Conservation (phyloP, 2,797 vertebrate genomes). For the Oreochromis mossambicus region DNA sequence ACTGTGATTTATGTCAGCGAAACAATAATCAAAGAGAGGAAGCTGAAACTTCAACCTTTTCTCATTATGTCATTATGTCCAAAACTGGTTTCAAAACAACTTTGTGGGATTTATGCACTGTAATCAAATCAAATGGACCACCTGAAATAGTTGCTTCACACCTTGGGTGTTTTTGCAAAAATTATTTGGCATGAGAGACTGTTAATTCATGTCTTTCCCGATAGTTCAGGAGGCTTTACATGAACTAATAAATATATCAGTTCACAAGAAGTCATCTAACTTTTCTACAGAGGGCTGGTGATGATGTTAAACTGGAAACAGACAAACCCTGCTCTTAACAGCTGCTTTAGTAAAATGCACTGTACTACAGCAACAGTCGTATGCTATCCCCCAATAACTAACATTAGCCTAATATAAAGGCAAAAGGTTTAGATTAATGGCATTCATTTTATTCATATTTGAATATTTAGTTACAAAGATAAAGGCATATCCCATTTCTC, state of each 20-base stretch:
- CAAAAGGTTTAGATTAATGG: background rate
- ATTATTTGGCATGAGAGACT: background rate
- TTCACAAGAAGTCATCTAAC: background rate
- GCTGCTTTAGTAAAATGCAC: background rate
- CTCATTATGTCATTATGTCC: conserved; percentile 9
- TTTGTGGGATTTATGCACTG: background rate
- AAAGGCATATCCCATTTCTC: background rate
- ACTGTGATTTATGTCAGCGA: conserved; percentile 13
- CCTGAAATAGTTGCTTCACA: conserved; percentile 3
- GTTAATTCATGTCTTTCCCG: background rate
- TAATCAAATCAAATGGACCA: conserved; percentile 38
- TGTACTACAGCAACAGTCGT: background rate
- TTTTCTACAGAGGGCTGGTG: background rate
- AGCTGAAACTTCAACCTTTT: conserved; percentile 4
- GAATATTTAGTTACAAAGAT: background rate
- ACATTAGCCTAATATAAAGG: background rate
- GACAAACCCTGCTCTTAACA: conserved; percentile 18
- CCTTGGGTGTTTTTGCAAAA: background rate
- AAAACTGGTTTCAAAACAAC: background rate
- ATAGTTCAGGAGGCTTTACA: background rate
- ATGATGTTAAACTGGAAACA: conserved; percentile 5
- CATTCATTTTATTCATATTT: background rate
- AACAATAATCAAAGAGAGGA: conserved; percentile 23
- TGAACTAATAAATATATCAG: background rate
- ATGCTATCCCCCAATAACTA: background rate